phyloP scores from a whole-genome alignment of 2,113 vertebrate species.

The Lonchura striata region DNA sequence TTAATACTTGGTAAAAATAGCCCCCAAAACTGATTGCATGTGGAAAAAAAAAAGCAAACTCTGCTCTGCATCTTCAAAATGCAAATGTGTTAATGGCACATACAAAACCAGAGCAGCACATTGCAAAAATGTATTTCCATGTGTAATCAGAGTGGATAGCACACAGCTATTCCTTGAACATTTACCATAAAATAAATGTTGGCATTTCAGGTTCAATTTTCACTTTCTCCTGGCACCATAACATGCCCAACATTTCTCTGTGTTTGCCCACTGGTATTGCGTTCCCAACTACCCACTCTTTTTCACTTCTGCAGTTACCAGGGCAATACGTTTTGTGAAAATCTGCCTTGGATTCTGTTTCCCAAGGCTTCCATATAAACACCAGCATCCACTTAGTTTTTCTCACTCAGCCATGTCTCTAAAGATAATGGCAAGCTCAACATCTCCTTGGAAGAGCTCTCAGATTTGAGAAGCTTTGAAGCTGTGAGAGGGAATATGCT shows the following conservation, averaged over 20 bases:
- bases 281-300: not conserved
- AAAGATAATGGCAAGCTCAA: not conserved
- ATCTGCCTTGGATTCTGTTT: not conserved
- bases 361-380: not conserved
- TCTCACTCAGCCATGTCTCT: not conserved
- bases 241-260: not conserved
- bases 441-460: not conserved
- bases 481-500: not conserved
- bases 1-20: slow-evolving; percentile 41
- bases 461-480: not conserved
- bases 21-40: slow-evolving; percentile 1
- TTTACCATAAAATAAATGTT: not conserved
- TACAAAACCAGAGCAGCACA: not conserved
- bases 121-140: not conserved
- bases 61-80: not conserved
- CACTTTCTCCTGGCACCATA: not conserved
- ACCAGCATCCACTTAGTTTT: not conserved
- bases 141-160: not conserved
- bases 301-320: not conserved
- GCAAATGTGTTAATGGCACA: not conserved
- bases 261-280: not conserved
- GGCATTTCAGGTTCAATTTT: not conserved
- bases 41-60: slow-evolving; percentile 52
- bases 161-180: not conserved
- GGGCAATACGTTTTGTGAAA: not conserved